phyloP scores from a whole-genome alignment of 2,797 vertebrate species.

The Gambusia yucatana region DNA sequence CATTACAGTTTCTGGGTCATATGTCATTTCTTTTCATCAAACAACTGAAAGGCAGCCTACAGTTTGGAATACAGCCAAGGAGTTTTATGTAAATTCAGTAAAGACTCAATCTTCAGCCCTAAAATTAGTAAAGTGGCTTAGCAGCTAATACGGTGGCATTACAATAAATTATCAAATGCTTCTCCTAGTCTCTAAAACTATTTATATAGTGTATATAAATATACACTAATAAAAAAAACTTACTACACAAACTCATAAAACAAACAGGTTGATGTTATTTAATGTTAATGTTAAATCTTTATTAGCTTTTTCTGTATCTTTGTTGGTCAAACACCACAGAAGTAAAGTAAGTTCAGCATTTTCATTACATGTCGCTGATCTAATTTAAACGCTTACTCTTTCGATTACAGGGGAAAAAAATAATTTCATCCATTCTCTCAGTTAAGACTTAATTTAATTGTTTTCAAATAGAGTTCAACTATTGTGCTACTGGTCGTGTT shows the following conservation, averaged over 20 bases:
- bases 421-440: background rate
- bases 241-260: background rate
- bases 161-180: background rate
- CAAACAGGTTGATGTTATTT: background rate
- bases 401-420: background rate
- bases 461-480: background rate
- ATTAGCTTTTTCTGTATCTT: background rate
- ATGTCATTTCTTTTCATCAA: slow-evolving; percentile 13
- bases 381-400: background rate
- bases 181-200: background rate
- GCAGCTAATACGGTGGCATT: background rate
- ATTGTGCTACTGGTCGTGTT: background rate
- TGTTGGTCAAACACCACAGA: background rate
- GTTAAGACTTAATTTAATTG: background rate
- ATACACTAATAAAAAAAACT: no score
- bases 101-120: background rate
- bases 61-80: background rate
- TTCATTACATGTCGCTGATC: background rate
- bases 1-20: slow-evolving; percentile 34
- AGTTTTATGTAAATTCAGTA: background rate
- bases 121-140: background rate
- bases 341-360: background rate
- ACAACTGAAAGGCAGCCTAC: background rate
- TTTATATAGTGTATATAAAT: no score
- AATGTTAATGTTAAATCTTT: background rate